phyloP scores from a whole-genome alignment of 2,888 invertebrate species.

The Zaprionus bogoriensis region DNA sequence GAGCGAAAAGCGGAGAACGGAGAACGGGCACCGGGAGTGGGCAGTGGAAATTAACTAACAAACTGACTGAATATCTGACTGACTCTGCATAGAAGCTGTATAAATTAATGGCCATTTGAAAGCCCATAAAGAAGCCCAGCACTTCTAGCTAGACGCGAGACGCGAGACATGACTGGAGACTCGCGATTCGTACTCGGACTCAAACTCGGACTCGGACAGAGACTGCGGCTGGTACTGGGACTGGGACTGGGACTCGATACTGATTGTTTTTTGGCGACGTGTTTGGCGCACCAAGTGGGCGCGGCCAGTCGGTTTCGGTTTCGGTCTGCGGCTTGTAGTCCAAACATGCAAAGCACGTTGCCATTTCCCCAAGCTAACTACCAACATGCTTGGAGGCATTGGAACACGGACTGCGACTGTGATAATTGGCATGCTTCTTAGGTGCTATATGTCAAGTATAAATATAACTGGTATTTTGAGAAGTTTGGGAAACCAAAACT shows the following conservation, averaged over 20 bases:
- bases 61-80: not conserved
- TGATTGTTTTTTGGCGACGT: slow-evolving; percentile 38
- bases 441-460: too few species aligned
- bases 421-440: too few species aligned
- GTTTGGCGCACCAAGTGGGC: slow-evolving; percentile 70
- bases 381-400: too few species aligned
- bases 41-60: not conserved
- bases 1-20: not conserved
- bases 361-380: not conserved
- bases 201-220: not conserved
- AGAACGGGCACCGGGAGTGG: too few species aligned
- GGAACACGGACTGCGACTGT: too few species aligned
- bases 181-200: not conserved
- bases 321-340: not conserved
- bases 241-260: not conserved
- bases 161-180: slow-evolving; percentile 2
- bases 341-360: slow-evolving; percentile 63
- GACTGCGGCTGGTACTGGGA: not conserved
- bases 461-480: too few species aligned
- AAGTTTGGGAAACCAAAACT: too few species aligned
- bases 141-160: slow-evolving; percentile 25
- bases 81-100: slow-evolving; percentile 43
- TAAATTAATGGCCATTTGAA: slow-evolving; percentile 55
- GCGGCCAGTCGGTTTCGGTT: slow-evolving; percentile 19
- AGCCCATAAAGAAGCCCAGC: slow-evolving; percentile 35